Base-by-base conservation (phyloP, 92 coral and sea anemone species). In the Phymanthus crucifer region DNA sequence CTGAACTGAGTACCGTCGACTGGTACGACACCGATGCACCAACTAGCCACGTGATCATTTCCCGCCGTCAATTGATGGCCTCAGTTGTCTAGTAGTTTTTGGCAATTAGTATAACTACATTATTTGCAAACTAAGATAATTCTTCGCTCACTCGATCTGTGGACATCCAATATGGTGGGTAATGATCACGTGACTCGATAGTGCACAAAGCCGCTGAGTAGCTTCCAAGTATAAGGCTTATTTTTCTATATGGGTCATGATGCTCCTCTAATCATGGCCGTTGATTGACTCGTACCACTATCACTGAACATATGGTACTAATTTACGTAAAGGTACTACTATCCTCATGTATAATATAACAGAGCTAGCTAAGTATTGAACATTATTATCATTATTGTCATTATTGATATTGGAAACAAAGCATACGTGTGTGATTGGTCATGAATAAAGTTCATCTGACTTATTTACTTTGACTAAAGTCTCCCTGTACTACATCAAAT, bases 281-380 rank as follows among this genome's bases (percentile, higher is more conserved):
- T 37, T 77, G 72, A 37, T 77, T 77, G 81, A n/a, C n/a, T n/a
- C n/a, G n/a, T n/a, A n/a, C 68, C 80, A 58, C 80, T 77, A n/a
- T 77, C 81, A 77, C 65, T 69, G 71, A 61, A 54, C 31, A 76
- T 56, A 64, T 75, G 21, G 68, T 61, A 33, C 72, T 77, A 6
- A 77, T 77, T 36, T 71, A 71, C 32, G 3, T 71, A 71, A 61
- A 74, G 32, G n/a, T n/a, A 61, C 32, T 24, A 33, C 31, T 77
- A 77, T 61, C 46, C 65, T n/a, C 64, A 64, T 77, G 32, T 64
- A 36, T 50, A 70, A 64, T 77, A 76, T 76, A 54, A 57, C 40
- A 24, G 32, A 54, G 50, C 26, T 69, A 77, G 64, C 33, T 24
- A 24, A 61, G 68, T 61, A 61, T 27, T 61, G 68, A 27, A 61